Evolutionary conservation across 2,797 vertebrate species (phyloP).

Genomic region (Pangasius djambal): DNA sequence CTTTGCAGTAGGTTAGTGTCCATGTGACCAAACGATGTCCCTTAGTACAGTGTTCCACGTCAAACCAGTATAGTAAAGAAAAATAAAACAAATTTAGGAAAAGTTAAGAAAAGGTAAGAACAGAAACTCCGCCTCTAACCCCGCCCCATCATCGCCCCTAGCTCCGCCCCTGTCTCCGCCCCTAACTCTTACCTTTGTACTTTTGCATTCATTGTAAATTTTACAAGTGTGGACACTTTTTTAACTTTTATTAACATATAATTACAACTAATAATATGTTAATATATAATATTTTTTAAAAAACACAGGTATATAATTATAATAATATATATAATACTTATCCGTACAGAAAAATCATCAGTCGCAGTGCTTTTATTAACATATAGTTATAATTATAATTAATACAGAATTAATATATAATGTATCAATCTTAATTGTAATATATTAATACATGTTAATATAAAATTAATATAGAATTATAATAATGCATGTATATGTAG

Average conservation of each 20-base stretch:
- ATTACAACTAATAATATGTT: neutral
- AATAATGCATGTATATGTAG: neutral
- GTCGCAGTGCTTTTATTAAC: neutral
- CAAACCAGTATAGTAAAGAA: neutral
- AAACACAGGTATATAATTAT: neutral
- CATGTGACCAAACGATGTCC: neutral
- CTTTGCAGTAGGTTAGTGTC: neutral
- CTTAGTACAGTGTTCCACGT: neutral
- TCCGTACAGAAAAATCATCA: neutral
- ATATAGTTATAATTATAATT: neutral
- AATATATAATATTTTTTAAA: neutral
- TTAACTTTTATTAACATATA: too few species aligned
- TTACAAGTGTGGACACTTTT: too few species aligned
- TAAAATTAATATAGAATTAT: too few species aligned
- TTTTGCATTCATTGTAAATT: too few species aligned
- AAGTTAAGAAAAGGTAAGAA: neutral
- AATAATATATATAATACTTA: neutral
- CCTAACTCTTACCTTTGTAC: too few species aligned
- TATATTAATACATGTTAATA: neutral
- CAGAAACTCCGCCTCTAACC: neutral
- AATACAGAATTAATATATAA: too few species aligned
- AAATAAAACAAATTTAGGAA: neutral
- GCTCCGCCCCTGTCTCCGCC: too few species aligned
- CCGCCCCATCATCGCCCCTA: neutral
- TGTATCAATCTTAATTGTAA: neutral